Percentiles rank a stretch among this genome's conserved stretches.
These are phyloP conservation scores for Matsumyia berberina DNA, from an alignment of 2,888 invertebrate genomes.

Conservation along the genomic window DNA sequence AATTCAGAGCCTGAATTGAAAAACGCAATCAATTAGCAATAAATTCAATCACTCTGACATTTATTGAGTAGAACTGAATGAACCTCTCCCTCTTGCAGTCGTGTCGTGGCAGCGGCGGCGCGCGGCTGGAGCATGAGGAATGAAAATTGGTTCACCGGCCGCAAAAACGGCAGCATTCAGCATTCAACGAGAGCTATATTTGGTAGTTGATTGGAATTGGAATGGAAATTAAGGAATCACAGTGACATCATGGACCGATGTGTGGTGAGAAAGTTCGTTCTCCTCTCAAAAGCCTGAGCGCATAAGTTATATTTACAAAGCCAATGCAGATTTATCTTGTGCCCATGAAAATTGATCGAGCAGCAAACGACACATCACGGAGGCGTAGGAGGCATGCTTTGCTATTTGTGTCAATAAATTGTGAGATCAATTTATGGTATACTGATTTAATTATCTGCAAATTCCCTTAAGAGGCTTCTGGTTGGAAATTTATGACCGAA, in stretches of 20 bases:
- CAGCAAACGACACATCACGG: neutral
- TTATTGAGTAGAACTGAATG: constrained; percentile 76
- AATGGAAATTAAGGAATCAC: constrained; percentile 76
- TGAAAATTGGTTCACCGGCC: constrained; percentile 70
- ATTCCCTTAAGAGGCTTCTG: constrained; percentile 14
- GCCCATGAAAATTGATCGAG: constrained; percentile 13
- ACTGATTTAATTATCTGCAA: constrained; percentile 17
- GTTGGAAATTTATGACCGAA: constrained; percentile 14
- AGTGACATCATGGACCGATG: constrained; percentile 66
- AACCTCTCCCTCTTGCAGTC: constrained; percentile 46
- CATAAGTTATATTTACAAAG: constrained; percentile 13
- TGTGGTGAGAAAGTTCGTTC: constrained; percentile 56
- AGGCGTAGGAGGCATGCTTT: constrained; percentile 8
- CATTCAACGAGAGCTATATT: constrained; percentile 57
- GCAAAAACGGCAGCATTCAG: constrained; percentile 59
- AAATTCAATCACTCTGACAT: constrained; percentile 76
- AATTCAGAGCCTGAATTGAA: constrained; percentile 72
- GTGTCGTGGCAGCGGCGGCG: neutral
- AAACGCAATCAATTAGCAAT: constrained; percentile 77
- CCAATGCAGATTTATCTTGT: constrained; percentile 12
- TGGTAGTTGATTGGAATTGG: constrained; percentile 75
- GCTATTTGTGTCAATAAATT: constrained; percentile 37
- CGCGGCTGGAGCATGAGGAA: constrained; percentile 10
- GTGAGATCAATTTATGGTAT: constrained; percentile 19
- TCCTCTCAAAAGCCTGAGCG: constrained; percentile 2